A percentile compares a stretch with the other conserved stretches of the same genome.
These are phyloP conservation scores for Phoebastria nigripes DNA, from an alignment of 2,797 vertebrate genomes.

Conservation along the genomic window DNA sequence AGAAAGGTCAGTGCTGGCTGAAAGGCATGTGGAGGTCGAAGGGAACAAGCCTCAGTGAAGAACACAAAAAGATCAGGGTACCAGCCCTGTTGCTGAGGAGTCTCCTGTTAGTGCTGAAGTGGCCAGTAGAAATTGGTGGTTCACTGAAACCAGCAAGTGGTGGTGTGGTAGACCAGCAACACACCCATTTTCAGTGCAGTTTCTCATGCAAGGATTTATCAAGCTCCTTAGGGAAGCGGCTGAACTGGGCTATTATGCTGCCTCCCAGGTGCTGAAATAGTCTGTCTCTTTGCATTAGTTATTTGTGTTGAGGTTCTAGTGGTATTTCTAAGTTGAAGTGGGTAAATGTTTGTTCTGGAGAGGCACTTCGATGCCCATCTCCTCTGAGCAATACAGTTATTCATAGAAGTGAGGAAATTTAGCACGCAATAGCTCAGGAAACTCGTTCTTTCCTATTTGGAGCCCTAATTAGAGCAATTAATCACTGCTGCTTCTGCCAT, in stretches of 20 bases:
- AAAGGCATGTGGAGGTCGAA: background rate
- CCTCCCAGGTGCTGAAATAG: background rate
- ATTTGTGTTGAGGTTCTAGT: background rate
- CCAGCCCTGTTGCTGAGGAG: background rate
- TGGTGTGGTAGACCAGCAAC: background rate
- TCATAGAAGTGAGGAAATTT: constrained; percentile 43
- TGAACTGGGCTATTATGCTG: background rate
- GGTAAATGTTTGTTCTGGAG: constrained; percentile 43
- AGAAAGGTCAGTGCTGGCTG: background rate
- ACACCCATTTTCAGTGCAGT: background rate
- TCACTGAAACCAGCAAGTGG: background rate
- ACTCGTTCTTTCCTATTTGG: constrained; percentile 25
- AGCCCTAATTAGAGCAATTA: constrained; percentile 63
- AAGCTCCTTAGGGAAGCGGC: background rate
- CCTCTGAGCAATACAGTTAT: constrained; percentile 43
- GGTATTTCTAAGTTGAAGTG: constrained; percentile 17
- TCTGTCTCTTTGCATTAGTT: background rate
- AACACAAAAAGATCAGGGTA: background rate
- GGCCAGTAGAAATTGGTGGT: background rate
- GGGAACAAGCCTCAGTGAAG: background rate
- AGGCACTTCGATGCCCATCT: constrained; percentile 2
- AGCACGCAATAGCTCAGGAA: constrained; percentile 23
- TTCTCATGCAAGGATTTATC: background rate
- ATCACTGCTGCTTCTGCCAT: constrained; percentile 52
- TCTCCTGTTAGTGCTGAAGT: background rate